These are phyloP conservation scores for Andrena bicolor DNA, from an alignment of 2,888 invertebrate species.

Conservation along the genomic window DNA sequence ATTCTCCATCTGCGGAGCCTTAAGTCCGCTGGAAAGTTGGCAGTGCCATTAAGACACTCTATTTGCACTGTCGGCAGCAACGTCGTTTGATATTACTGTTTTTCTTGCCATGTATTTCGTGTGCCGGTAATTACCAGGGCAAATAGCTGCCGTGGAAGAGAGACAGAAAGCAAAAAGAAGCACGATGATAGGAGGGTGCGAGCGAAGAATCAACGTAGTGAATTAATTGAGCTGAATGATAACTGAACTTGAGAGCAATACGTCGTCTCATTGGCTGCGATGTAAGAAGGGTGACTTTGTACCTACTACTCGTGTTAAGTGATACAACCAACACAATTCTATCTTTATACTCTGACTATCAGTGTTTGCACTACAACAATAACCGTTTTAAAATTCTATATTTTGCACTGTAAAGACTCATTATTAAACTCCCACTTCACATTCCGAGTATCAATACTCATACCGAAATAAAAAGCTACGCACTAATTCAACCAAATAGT, in stretches of 20 bases:
- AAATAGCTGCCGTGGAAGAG: conserved; percentile 72
- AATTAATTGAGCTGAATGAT: conserved; percentile 60
- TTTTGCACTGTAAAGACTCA: too few species aligned
- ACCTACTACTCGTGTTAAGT: background rate
- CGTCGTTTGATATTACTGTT: conserved; percentile 83
- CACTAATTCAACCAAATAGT: too few species aligned
- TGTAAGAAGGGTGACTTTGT: background rate
- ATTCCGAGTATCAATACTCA: too few species aligned
- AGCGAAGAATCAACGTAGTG: conserved; percentile 51
- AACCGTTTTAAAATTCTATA: too few species aligned
- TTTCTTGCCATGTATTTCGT: conserved; percentile 80
- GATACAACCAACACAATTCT: too few species aligned
- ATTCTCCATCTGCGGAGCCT: conserved; percentile 55
- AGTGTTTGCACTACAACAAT: too few species aligned
- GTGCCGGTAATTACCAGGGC: conserved; percentile 80
- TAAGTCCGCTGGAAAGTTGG: conserved; percentile 76
- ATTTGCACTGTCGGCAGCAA: conserved; percentile 80
- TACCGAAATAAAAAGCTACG: too few species aligned
- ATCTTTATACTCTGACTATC: too few species aligned
- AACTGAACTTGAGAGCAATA: conserved; percentile 21
- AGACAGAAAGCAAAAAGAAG: conserved; percentile 49
- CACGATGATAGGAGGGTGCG: conserved; percentile 33
- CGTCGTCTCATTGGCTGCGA: background rate
- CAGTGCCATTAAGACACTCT: conserved; percentile 80
- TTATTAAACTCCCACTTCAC: too few species aligned